Base-by-base conservation (phyloP, 2,797 vertebrate species). In the Epinephelus coioides region DNA sequence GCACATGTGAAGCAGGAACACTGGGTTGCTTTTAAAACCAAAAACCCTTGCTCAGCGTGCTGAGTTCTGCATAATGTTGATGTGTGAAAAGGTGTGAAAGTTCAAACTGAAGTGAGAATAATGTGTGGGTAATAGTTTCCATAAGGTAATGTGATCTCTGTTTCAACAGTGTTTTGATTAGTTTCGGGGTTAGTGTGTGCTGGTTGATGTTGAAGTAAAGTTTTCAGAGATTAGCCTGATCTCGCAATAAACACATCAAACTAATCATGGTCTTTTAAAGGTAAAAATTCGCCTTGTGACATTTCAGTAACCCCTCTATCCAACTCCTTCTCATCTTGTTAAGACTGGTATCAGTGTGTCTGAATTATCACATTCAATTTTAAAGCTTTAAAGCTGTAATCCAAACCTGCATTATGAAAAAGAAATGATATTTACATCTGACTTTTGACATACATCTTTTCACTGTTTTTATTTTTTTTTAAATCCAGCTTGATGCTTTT, bases 51-150 rank as follows among this genome's bases (percentile, higher is more conserved):
- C 79, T 87, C 80, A 79, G 77, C 80, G 19, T 38, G 76, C 73
- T 81, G 84, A 82, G 59, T 6, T n/a, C 50, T 10, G 38, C 18
- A 27, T 69, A n/a, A 72, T 19, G 50, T 19, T 21, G 34, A 54
- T 5, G 67, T 61, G 56, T 64, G 73, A 66, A 66, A 44, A 12
- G 7, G 10, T 73, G 64, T 53, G 54, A 64, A 13, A 65, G 67
- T 23, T 82, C n/a, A 59, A 34, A 69, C 53, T 61, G 43, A 66
- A 72, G 79, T 79, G 78, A 74, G 60, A 85, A 73, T 7, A 65
- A 27, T 18, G 68, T 0, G 27, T 38, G 60, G 25, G 46, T 30
- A 59, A 76, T 19, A 66, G 73, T 77, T 91, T 79, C 85, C 74
- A 60, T 57, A 43, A 17, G 18, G 56, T 34, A 2, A 61, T 12